Conservation (phyloP, 2,113 vertebrate species). For the Gopherus evgoodei region DNA sequence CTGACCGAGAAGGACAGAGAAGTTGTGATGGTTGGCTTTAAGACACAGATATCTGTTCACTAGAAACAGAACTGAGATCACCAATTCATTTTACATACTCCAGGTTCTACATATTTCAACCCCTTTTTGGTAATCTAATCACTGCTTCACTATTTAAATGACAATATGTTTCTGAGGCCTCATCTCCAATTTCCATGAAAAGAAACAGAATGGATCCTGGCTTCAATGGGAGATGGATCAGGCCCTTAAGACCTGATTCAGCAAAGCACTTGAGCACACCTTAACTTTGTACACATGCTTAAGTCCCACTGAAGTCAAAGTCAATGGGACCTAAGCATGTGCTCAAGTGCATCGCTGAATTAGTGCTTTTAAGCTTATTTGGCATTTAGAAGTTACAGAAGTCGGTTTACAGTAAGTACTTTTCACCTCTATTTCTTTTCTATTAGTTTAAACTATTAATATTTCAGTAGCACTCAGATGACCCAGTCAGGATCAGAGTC, state of each 20-base stretch:
- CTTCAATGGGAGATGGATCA: background rate
- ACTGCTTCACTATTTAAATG: background rate
- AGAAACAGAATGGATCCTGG: background rate
- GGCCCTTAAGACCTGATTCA: background rate
- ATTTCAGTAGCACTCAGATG: background rate
- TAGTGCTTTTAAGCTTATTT: rapidly evolving
- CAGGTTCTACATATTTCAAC: rapidly evolving
- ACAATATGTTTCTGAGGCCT: rapidly evolving
- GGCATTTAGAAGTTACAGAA: background rate
- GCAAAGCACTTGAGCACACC: background rate
- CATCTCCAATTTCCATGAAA: rapidly evolving
- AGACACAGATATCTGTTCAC: background rate
- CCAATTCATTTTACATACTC: rapidly evolving
- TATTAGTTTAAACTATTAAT: background rate
- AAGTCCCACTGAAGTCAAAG: background rate
- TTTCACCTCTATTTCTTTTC: background rate
- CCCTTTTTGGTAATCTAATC: background rate
- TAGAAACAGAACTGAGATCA: background rate
- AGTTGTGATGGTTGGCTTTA: rapidly evolving
- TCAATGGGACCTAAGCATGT: background rate
- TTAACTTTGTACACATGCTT: background rate
- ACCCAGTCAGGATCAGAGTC: background rate
- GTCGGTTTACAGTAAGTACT: no score
- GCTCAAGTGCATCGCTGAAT: background rate
- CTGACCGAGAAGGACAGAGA: background rate